A percentile compares a stretch with the other conserved stretches of the same genome.
These are phyloP conservation scores for Xestia ashworthii DNA, from an alignment of 2,888 invertebrate species.

Conservation along the genomic window DNA sequence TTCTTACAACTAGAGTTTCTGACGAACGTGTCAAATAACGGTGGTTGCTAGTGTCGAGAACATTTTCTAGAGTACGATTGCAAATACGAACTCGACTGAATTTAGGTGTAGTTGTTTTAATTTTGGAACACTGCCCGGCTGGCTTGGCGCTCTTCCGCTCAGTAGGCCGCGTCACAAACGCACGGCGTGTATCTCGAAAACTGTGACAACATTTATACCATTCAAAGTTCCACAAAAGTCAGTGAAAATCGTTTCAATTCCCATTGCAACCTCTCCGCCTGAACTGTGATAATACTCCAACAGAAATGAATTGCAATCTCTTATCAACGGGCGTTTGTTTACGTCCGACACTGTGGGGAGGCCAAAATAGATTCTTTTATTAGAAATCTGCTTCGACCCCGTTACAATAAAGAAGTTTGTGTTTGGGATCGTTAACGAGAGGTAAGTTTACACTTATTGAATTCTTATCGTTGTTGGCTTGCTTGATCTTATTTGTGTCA, in stretches of 20 bases:
- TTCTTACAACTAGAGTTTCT: constrained; percentile 23
- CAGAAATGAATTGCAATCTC: constrained; percentile 73
- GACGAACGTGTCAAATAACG: constrained; percentile 67
- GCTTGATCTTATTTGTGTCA: constrained; percentile 74
- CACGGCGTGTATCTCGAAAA: constrained; percentile 77
- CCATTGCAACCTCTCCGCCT: constrained; percentile 5
- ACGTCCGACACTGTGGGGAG: constrained; percentile 74
- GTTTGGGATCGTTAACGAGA: constrained; percentile 75
- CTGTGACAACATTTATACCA: constrained; percentile 66
- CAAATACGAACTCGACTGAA: constrained; percentile 78
- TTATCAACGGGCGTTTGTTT: constrained; percentile 78
- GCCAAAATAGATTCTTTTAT: constrained; percentile 89
- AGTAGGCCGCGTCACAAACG: constrained; percentile 79
- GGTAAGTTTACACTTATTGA: constrained; percentile 82
- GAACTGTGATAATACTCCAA: constrained; percentile 64
- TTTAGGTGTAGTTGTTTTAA: constrained; percentile 85
- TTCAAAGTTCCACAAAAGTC: constrained; percentile 55
- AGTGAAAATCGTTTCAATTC: constrained; percentile 57
- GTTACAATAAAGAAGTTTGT: constrained; percentile 78
- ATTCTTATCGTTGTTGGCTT: constrained; percentile 74
- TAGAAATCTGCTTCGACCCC: constrained; percentile 83
- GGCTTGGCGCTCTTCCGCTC: constrained; percentile 79
- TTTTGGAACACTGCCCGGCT: constrained; percentile 88
- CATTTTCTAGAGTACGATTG: constrained; percentile 73
- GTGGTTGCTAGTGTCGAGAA: constrained; percentile 68